phyloP scores from a whole-genome alignment of 2,797 vertebrate species.

The Masticophis lateralis region DNA sequence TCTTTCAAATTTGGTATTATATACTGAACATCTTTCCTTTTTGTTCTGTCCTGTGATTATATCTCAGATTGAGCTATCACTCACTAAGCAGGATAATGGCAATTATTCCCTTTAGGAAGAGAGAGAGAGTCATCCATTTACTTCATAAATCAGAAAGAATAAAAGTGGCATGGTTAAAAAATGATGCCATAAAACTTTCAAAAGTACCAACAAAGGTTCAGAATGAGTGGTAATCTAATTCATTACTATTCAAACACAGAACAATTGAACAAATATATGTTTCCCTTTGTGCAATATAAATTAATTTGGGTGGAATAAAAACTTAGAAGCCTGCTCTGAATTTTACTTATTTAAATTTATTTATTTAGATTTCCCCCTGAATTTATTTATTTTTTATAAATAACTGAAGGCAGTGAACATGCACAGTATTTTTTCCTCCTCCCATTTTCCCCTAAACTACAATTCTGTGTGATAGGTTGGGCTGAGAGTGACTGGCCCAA shows the following conservation, averaged over 20 bases:
- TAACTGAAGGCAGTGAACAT: background rate
- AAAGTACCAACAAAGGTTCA: accelerated
- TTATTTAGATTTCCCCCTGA: background rate
- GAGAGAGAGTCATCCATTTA: background rate
- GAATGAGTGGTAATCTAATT: conserved; percentile 12
- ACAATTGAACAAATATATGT: conserved; percentile 20
- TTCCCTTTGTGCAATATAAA: background rate
- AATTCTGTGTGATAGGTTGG: background rate
- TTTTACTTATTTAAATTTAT: background rate
- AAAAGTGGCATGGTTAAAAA: background rate
- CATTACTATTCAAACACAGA: background rate
- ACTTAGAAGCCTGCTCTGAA: conserved; percentile 8
- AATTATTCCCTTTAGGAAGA: background rate
- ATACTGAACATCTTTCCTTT: background rate
- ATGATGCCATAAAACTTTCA: background rate
- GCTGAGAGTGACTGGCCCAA: background rate
- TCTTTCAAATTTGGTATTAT: background rate
- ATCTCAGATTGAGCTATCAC: background rate
- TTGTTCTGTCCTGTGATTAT: background rate
- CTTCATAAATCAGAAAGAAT: conserved; percentile 16
- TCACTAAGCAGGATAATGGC: background rate
- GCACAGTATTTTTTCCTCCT: background rate
- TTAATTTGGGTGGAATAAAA: background rate
- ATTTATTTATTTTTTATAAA: background rate
- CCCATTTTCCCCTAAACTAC: background rate